Evolutionary conservation across 2,113 vertebrate genomes (phyloP).

Genomic region (Meles meles): DNA sequence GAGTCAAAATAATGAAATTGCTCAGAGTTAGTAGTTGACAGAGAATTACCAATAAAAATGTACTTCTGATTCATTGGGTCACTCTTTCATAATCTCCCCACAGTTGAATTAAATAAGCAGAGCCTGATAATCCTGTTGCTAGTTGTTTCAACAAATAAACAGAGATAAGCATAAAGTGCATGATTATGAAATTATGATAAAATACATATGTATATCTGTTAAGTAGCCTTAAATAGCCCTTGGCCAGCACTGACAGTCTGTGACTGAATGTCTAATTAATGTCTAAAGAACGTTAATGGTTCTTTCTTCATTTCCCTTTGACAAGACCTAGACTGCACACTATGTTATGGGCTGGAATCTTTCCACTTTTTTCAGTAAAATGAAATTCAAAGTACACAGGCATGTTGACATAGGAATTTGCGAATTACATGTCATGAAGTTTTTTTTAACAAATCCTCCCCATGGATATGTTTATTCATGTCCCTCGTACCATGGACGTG

Average conservation of each 20-base stretch:
- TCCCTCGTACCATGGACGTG: not conserved
- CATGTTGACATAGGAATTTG: not conserved
- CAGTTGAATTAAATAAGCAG: slow-evolving; percentile 8
- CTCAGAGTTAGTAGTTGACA: slow-evolving; percentile 40
- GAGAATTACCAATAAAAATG: not conserved
- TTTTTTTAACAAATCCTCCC: slow-evolving; percentile 17
- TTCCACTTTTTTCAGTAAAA: not conserved
- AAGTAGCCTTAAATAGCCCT: not conserved
- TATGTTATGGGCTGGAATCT: not conserved
- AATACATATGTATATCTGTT: not conserved
- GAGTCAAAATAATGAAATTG: slow-evolving; percentile 61
- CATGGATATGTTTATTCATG: not conserved
- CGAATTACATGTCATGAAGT: not conserved
- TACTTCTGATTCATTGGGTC: not conserved
- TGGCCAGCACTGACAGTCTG: not conserved
- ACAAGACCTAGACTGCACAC: not conserved
- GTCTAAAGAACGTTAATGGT: not conserved
- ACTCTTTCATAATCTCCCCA: not conserved
- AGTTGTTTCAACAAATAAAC: not conserved
- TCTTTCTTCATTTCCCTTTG: not conserved
- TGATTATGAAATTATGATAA: slow-evolving; percentile 1
- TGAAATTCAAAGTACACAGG: not conserved
- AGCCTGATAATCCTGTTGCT: not conserved
- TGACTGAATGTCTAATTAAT: not conserved
- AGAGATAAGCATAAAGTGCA: not conserved